Conservation (phyloP, 1,140 invertebrate species). For the Drosophila teissieri region DNA sequence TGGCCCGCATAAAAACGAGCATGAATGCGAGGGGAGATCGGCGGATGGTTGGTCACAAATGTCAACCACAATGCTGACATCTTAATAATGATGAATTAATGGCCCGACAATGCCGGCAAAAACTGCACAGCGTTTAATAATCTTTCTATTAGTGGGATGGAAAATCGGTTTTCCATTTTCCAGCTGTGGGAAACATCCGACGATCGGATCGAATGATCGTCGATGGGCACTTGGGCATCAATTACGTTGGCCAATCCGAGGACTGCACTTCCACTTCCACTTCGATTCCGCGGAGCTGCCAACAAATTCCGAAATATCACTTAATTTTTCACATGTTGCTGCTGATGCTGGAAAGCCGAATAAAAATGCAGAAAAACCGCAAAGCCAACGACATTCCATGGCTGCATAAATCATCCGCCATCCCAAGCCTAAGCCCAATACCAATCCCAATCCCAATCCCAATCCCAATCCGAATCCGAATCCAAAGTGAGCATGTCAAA, state of each 20-base stretch:
- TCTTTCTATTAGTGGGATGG: conserved; percentile 64
- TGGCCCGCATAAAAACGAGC: conserved; percentile 69
- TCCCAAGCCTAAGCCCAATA: conserved; percentile 12
- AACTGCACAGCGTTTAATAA: conserved; percentile 70
- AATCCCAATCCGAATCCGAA: no score
- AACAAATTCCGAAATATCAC: conserved; percentile 82
- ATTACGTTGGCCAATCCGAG: conserved; percentile 49
- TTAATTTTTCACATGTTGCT: conserved; percentile 80
- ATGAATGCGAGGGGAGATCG: conserved; percentile 7
- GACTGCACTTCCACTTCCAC: conserved; percentile 27
- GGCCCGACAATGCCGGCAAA: conserved; percentile 66
- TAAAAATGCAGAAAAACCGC: conserved; percentile 15
- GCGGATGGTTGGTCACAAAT: conserved; percentile 60
- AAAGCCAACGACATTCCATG: conserved; percentile 67
- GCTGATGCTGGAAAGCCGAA: conserved; percentile 11
- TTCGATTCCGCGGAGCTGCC: conserved; percentile 53
- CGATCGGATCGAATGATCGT: not conserved
- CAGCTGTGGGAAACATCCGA: conserved; percentile 33
- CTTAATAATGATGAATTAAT: conserved; percentile 84
- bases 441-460: not conserved
- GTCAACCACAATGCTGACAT: conserved; percentile 79
- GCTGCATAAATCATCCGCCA: conserved; percentile 77
- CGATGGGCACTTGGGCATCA: conserved; percentile 60
- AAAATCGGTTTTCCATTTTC: conserved; percentile 47
- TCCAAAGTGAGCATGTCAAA: conserved; percentile 77